Evolutionary conservation across 2,888 invertebrate genomes (phyloP).

Genomic region (Nineta flava): DNA sequence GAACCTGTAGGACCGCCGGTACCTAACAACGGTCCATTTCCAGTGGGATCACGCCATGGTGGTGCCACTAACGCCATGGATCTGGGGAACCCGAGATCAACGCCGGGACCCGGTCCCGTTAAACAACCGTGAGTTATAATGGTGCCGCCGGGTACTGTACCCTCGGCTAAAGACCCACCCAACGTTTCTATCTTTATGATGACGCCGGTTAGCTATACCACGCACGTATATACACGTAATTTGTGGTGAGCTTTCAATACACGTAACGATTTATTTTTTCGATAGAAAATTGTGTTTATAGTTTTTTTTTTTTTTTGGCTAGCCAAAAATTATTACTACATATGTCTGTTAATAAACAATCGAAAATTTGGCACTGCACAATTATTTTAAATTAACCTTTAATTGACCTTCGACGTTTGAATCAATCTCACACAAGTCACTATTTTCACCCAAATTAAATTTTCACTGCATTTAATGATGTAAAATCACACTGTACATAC

Average conservation of each 20-base stretch:
- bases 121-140: slow-evolving; percentile 7
- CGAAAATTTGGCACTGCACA: too few species aligned
- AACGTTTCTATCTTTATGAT: slow-evolving; percentile 8
- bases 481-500: too few species aligned
- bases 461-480: too few species aligned
- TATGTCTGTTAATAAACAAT: too few species aligned
- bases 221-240: too few species aligned
- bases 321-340: too few species aligned
- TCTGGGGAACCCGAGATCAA: slow-evolving; percentile 26
- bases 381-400: too few species aligned
- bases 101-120: slow-evolving; percentile 23
- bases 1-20: slow-evolving; percentile 37
- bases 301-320: not conserved
- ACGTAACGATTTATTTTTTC: not conserved
- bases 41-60: slow-evolving; percentile 42
- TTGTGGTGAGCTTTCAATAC: not conserved
- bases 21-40: slow-evolving; percentile 34
- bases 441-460: too few species aligned
- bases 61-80: slow-evolving; percentile 43
- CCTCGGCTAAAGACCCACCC: slow-evolving; percentile 5
- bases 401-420: too few species aligned
- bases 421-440: too few species aligned
- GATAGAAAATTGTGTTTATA: too few species aligned
- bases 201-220: not conserved
- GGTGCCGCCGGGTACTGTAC: slow-evolving; percentile 7